A percentile compares a stretch with the other conserved stretches of the same genome.
Evolutionary conservation across 2,888 invertebrate genomes (phyloP).

Genomic region (Neoascia interrupta): DNA sequence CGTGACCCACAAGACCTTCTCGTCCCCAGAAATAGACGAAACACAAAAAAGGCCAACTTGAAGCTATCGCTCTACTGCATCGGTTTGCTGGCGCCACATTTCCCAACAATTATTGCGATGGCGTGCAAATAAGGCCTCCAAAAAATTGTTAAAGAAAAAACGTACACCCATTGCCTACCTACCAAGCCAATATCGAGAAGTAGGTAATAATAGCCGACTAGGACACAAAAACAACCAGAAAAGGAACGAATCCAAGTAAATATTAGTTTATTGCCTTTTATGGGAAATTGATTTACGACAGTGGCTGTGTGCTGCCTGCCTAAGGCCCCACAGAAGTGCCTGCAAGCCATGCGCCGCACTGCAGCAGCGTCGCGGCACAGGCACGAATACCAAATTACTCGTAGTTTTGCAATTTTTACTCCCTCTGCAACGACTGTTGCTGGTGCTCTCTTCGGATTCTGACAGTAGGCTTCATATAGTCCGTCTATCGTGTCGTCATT

Average conservation of each 20-base stretch:
- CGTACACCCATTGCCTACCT: constrained; percentile 39
- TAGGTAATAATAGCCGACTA: constrained; percentile 34
- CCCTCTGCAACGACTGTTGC: constrained; percentile 11
- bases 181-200: constrained; percentile 34
- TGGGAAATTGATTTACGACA: constrained; percentile 50
- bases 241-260: constrained; percentile 26
- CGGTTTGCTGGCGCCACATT: constrained; percentile 63
- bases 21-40: neutral
- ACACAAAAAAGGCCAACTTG: neutral
- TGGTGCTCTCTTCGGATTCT: constrained; percentile 3
- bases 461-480: constrained; percentile 12
- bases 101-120: constrained; percentile 55
- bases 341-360: constrained; percentile 1
- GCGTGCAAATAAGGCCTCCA: constrained; percentile 42
- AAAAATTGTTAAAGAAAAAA: constrained; percentile 14
- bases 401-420: constrained; percentile 52
- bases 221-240: constrained; percentile 29
- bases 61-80: constrained; percentile 45
- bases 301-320: constrained; percentile 16
- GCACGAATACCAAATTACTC: constrained; percentile 51
- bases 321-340: constrained; percentile 12
- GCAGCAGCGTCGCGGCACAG: neutral
- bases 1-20: neutral
- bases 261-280: constrained; percentile 66
- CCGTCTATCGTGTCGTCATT: constrained; percentile 1